A percentile compares a stretch with the other conserved stretches of the same genome.
Conservation (phyloP, 2,113 vertebrate species). For the Picathartes gymnocephalus region DNA sequence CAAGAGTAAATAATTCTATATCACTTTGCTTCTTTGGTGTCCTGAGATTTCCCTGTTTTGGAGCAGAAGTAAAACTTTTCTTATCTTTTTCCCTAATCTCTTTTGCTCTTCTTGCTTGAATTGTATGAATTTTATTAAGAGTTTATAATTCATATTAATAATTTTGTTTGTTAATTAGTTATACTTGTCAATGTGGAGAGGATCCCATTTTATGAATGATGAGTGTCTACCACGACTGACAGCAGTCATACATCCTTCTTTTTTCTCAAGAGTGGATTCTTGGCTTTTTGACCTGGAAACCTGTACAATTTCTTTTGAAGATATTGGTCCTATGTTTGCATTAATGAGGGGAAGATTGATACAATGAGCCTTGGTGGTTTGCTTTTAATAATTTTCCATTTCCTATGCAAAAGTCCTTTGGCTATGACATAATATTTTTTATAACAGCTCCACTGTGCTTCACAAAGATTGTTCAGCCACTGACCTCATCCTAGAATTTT, state of each 20-base stretch:
- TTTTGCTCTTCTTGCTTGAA: background rate
- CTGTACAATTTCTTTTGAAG: background rate
- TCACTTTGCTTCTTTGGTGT: background rate
- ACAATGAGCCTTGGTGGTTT: background rate
- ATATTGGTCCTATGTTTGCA: background rate
- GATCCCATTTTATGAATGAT: background rate
- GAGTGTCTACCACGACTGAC: background rate
- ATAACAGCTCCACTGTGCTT: background rate
- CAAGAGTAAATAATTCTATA: background rate
- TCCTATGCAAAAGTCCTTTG: background rate
- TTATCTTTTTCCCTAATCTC: background rate
- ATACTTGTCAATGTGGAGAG: background rate
- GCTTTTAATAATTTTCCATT: background rate
- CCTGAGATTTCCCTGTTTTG: background rate
- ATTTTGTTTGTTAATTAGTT: background rate
- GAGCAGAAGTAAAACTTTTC: background rate
- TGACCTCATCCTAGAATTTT: background rate
- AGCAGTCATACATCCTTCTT: background rate
- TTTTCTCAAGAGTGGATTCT: background rate
- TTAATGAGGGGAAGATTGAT: background rate
- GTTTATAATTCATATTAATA: background rate
- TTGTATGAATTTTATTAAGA: background rate
- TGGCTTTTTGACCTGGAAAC: background rate
- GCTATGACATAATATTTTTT: background rate
- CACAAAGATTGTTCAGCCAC: background rate